phyloP scores from a whole-genome alignment of 2,113 vertebrate species.

The Gymnarchus niloticus region DNA sequence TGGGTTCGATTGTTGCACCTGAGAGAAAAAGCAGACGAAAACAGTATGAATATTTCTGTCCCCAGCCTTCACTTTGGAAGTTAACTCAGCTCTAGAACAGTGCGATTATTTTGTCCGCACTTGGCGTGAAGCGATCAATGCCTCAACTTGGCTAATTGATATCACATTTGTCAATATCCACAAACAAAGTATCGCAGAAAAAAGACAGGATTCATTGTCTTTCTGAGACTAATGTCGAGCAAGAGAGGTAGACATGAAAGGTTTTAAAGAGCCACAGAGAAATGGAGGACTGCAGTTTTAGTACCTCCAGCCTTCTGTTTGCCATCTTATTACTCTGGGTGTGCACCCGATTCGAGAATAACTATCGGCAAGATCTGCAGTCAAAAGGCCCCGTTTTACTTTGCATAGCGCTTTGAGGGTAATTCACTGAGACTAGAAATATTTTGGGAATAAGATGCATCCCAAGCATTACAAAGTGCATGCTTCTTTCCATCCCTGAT shows the following conservation, averaged over 20 bases:
- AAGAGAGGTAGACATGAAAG: background rate
- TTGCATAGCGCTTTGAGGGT: background rate
- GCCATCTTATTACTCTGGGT: background rate
- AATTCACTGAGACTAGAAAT: background rate
- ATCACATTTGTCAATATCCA: slow-evolving; percentile 9
- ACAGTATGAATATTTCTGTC: slow-evolving; percentile 8
- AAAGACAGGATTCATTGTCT: slow-evolving; percentile 10
- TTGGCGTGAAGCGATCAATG: background rate
- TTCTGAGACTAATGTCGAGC: background rate
- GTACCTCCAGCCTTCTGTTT: background rate
- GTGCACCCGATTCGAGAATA: background rate
- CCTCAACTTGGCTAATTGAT: slow-evolving; percentile 13
- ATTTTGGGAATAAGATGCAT: background rate
- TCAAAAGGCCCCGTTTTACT: background rate
- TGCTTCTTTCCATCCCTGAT: background rate
- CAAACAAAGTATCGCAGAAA: background rate
- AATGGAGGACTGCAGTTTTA: background rate
- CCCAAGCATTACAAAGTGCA: background rate
- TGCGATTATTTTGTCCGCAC: background rate
- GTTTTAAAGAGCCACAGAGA: background rate
- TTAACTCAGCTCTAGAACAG: background rate
- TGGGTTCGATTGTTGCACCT: slow-evolving; percentile 99
- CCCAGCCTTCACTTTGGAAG: background rate
- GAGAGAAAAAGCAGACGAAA: slow-evolving; percentile 57
- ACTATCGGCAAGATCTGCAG: background rate